These are phyloP conservation scores for Sipha maydis DNA, from an alignment of 2,888 invertebrate species.

Conservation along the genomic window DNA sequence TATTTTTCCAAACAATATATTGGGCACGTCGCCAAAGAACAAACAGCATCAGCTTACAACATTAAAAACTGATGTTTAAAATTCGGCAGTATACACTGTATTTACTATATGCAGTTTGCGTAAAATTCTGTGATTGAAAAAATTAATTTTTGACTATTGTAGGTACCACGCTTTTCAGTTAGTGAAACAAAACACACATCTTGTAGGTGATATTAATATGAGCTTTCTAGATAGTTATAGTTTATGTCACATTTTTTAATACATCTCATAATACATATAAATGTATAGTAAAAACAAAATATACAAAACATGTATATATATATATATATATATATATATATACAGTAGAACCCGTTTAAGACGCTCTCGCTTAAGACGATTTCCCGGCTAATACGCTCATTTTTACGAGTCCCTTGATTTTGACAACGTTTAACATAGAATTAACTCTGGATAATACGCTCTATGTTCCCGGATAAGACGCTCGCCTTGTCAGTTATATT, in stretches of 20 bases:
- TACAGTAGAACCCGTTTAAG: no score
- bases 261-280: no score
- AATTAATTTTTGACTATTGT: slow-evolving; percentile 11
- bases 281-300: no score
- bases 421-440: no score
- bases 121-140: neutral
- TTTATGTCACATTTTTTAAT: no score
- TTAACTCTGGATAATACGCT: no score
- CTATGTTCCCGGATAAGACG: no score
- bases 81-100: neutral
- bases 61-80: neutral
- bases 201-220: neutral
- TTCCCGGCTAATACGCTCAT: no score
- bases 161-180: neutral
- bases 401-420: no score
- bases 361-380: no score
- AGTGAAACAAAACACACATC: neutral
- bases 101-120: neutral
- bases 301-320: neutral
- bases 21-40: slow-evolving; percentile 17
- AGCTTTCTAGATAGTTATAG: neutral
- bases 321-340: no score
- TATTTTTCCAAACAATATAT: slow-evolving; percentile 1
- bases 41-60: neutral
- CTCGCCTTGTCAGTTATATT: no score